Evolutionary conservation across 1,140 invertebrate species (phyloP).

Genomic region (Coptotermes formosanus): DNA sequence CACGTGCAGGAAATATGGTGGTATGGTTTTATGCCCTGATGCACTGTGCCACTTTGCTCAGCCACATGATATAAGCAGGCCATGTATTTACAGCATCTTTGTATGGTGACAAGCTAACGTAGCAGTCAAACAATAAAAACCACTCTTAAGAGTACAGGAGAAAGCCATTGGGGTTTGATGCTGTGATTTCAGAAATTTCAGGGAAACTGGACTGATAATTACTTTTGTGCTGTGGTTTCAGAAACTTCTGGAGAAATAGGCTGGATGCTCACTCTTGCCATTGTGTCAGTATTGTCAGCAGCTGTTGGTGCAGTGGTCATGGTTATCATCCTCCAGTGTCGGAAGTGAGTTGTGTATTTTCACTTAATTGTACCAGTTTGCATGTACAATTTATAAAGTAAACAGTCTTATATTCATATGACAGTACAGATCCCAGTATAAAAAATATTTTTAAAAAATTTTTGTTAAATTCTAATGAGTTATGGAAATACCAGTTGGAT

Average conservation of each 20-base stretch:
- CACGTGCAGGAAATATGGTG: too few species aligned
- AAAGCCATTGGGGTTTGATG: too few species aligned
- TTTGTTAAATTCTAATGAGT: too few species aligned
- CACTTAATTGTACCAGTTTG: background rate
- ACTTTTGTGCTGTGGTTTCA: background rate
- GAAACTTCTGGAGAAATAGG: slow-evolving; percentile 44
- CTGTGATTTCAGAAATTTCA: background rate
- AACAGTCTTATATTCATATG: background rate
- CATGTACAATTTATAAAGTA: background rate
- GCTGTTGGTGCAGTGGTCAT: slow-evolving; percentile 55
- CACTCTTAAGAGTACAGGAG: too few species aligned
- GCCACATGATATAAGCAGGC: too few species aligned
- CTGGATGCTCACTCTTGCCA: slow-evolving; percentile 55
- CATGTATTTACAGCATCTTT: too few species aligned
- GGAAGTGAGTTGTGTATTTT: slow-evolving; percentile 47
- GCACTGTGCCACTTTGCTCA: too few species aligned
- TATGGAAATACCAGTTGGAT: background rate
- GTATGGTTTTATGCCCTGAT: too few species aligned
- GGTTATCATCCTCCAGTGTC: slow-evolving; percentile 54
- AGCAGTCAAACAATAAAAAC: too few species aligned
- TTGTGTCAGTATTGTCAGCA: slow-evolving; percentile 55
- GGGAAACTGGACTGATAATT: slow-evolving; percentile 37
- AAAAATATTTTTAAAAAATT: background rate
- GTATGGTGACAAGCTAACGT: too few species aligned
- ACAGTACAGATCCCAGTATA: background rate